These are phyloP conservation scores for Malurus leucopterus DNA, from an alignment of 2,797 vertebrate species.

Conservation along the genomic window DNA sequence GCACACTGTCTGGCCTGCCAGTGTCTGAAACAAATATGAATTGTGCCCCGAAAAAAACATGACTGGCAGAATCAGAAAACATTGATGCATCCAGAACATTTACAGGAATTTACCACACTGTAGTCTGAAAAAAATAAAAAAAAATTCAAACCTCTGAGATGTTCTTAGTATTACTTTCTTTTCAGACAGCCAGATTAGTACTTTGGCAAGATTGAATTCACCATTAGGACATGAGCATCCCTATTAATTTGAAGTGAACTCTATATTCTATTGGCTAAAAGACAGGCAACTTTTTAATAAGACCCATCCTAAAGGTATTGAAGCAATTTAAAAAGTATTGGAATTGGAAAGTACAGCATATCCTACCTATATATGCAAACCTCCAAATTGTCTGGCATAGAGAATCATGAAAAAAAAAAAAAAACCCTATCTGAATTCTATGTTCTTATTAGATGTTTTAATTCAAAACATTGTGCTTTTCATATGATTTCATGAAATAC, in stretches of 20 bases:
- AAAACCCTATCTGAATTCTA: neutral
- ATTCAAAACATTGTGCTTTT: neutral
- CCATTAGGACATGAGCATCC: neutral
- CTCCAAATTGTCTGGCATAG: neutral
- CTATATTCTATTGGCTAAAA: neutral
- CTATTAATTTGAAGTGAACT: neutral
- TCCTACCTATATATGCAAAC: neutral
- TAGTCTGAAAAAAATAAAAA: neutral
- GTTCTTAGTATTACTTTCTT: neutral
- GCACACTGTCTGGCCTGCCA: neutral
- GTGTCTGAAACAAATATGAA: neutral
- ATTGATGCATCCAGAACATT: neutral
- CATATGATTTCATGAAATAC: neutral
- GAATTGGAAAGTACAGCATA: neutral
- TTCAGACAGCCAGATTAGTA: neutral
- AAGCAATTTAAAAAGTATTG: neutral
- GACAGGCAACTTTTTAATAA: neutral
- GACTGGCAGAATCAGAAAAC: neutral
- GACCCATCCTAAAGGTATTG: neutral
- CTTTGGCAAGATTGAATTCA: neutral
- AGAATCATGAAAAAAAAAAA: neutral
- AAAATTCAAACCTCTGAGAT: neutral
- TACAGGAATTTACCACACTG: neutral
- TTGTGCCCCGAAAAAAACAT: neutral
- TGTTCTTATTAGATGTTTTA: fast-evolving